Percentiles rank a stretch among this genome's conserved stretches.
Evolutionary conservation across 2,797 vertebrate species (phyloP).

Genomic region (Arctocebus calabarensis): DNA sequence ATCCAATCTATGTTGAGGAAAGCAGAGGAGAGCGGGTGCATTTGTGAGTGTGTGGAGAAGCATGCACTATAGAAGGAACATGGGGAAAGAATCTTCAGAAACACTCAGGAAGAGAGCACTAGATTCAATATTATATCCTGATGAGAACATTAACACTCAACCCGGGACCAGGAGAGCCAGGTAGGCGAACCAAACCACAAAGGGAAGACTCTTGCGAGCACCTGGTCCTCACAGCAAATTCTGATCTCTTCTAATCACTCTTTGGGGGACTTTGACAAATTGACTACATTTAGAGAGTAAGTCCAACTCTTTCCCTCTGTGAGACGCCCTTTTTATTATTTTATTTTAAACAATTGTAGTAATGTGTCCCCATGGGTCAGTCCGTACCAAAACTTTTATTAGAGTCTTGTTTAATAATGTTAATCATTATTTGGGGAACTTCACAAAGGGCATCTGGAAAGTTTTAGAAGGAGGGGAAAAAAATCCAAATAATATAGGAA

Average conservation of each 20-base stretch:
- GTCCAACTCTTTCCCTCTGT: slow-evolving; percentile 68
- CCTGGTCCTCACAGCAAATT: slow-evolving; percentile 67
- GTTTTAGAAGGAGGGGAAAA: slow-evolving; percentile 60
- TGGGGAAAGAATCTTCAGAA: slow-evolving; percentile 61
- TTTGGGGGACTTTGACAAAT: slow-evolving; percentile 59
- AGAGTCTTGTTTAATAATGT: slow-evolving; percentile 90
- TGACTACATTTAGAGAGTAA: slow-evolving; percentile 64
- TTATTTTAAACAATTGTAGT: slow-evolving; percentile 81
- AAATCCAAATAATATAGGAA: neutral
- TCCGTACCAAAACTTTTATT: slow-evolving; percentile 89
- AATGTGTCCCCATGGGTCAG: slow-evolving; percentile 86
- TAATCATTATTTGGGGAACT: slow-evolving; percentile 88
- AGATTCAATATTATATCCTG: slow-evolving; percentile 59
- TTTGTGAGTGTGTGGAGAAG: neutral
- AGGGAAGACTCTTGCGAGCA: slow-evolving; percentile 77
- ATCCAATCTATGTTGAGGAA: neutral
- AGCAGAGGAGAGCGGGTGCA: neutral
- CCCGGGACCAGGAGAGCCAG: slow-evolving; percentile 87
- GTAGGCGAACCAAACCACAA: slow-evolving; percentile 84
- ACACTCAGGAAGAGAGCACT: slow-evolving; percentile 79
- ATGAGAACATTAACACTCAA: slow-evolving; percentile 80
- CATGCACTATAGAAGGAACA: neutral
- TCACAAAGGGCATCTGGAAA: slow-evolving; percentile 91
- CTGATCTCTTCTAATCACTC: slow-evolving; percentile 1
- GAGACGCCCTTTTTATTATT: slow-evolving; percentile 82